phyloP scores from a whole-genome alignment of 2,888 invertebrate genomes.

The Pilophorus perplexus region DNA sequence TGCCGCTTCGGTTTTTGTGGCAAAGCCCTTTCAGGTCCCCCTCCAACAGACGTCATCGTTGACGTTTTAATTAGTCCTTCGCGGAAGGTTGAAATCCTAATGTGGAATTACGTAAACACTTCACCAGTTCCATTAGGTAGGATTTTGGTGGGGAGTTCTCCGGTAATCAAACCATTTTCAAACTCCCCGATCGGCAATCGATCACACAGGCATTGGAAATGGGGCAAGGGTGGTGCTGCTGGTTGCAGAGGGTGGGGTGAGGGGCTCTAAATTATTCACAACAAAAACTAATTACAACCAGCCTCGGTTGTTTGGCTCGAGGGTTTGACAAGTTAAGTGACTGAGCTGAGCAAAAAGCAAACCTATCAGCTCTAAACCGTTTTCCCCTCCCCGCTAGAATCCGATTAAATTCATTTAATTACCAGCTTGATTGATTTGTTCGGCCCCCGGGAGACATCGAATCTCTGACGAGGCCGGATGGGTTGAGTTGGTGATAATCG shows the following conservation, averaged over 20 bases:
- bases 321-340: conserved; percentile 40
- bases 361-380: too few species aligned
- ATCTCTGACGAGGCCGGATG: too few species aligned
- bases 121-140: conserved; percentile 25
- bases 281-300: conserved; percentile 37
- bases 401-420: conserved; percentile 40
- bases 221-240: too few species aligned
- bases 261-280: conserved; percentile 37
- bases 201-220: too few species aligned
- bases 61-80: too few species aligned
- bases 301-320: not conserved
- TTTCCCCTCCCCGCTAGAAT: conserved; percentile 10
- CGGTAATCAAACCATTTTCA: conserved; percentile 36
- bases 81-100: conserved; percentile 23
- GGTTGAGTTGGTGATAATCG: too few species aligned
- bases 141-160: too few species aligned
- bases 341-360: conserved; percentile 34
- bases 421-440: conserved; percentile 36
- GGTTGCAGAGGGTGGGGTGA: not conserved
- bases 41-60: too few species aligned
- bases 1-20: too few species aligned
- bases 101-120: conserved; percentile 34
- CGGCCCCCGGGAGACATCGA: too few species aligned
- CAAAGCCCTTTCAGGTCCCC: too few species aligned
- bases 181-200: conserved; percentile 23